phyloP scores from a whole-genome alignment of 2,888 invertebrate genomes.

The Tridacna crocea region DNA sequence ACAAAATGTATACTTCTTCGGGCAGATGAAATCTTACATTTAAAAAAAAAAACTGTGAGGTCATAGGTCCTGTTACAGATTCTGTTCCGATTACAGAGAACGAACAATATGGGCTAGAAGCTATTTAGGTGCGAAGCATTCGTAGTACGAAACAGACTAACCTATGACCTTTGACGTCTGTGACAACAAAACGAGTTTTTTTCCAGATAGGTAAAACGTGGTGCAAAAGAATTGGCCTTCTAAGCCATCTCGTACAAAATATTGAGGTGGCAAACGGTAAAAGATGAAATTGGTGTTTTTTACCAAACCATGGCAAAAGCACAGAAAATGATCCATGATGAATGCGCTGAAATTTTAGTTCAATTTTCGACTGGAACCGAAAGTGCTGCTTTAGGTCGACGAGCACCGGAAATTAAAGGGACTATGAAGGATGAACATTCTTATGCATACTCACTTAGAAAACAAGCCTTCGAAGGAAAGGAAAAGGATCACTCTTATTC shows the following conservation, averaged over 20 bases:
- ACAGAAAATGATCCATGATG: constrained; percentile 19
- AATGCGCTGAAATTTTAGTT: constrained; percentile 39
- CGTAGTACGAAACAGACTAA: too few species aligned
- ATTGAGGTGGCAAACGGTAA: neutral
- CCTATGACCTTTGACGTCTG: constrained; percentile 43
- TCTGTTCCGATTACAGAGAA: too few species aligned
- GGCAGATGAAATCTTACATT: too few species aligned
- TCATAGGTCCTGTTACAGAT: too few species aligned
- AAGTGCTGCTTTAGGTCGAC: constrained; percentile 10
- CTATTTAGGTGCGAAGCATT: too few species aligned
- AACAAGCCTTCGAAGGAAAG: constrained; percentile 30
- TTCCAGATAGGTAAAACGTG: constrained; percentile 18
- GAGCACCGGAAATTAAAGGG: constrained; percentile 23
- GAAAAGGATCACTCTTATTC: constrained; percentile 57
- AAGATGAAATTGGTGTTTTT: constrained; percentile 16
- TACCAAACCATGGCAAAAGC: constrained; percentile 19
- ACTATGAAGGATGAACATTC: constrained; percentile 53
- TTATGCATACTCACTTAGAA: constrained; percentile 48
- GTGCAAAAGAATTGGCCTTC: constrained; percentile 8
- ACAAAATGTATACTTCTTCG: too few species aligned
- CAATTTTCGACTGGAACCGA: constrained; percentile 20
- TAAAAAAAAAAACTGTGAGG: too few species aligned
- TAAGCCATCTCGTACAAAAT: neutral
- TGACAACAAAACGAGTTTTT: constrained; percentile 28
- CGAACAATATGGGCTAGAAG: too few species aligned